Base-by-base conservation (phyloP, 2,888 invertebrate genomes). In the Melieria picta region DNA sequence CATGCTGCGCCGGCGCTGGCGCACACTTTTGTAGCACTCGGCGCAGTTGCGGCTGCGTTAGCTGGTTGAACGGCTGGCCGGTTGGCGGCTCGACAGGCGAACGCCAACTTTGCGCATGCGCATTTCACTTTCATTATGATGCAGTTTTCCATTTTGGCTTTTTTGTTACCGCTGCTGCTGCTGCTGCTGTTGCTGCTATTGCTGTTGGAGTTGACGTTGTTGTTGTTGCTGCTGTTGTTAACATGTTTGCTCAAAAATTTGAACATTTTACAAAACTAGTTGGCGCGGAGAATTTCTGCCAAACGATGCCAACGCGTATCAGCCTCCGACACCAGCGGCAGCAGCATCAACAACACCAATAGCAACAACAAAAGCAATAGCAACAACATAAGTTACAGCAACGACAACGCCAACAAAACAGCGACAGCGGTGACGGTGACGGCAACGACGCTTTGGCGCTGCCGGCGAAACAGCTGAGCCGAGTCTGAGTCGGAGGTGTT, bases 91-190 rank as follows among this genome's bases (percentile, higher is more conserved):
- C 56, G 43, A 46, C 9, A 42, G 50, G 48, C n/a, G n/a, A 4
- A 60, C 9, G 57, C 11, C 48, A 45, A 48, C 57, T 56, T 45
- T 30, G 63, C 56, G 57, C 4, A 46, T 47, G 45, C n/a, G 81
- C 81, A 81, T 82, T 82, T 82, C 82, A 82, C 82, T 82, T 82
- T 82, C 82, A 80, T 82, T 82, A 82, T 82, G 82, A 82, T 82
- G 82, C 82, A 82, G 82, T 82, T 72, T 73, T 70, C 73, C 72
- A 73, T 66, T 66, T 75, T 72, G 69, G 67, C 80, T 80, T 80
- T 79, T 78, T 79, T 80, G 81, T 81, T 81, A 80, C 79, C 80
- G 81, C 81, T 78, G 78, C 80, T 2, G 30, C 30, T 30, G 30
- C 3, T 30, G 30, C 30, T 30, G 30, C 16, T 16, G 16, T 16